Evolutionary conservation across 1,140 invertebrate genomes (phyloP), one percentile per base, ranked within the genome.

Genomic region (Magallana gigas): DNA sequence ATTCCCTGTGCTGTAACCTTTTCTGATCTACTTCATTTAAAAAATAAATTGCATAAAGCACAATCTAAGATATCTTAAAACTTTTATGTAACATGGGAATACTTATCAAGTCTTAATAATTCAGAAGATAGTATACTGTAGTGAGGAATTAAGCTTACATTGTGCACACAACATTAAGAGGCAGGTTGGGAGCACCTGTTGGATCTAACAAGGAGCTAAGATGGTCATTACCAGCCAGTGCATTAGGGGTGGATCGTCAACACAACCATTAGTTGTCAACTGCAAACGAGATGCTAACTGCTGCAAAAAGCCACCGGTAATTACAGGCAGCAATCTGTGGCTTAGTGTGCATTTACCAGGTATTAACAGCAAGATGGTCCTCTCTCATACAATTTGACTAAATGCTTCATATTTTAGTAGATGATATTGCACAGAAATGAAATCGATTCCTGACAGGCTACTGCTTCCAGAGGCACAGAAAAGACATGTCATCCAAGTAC

Each of bases 211-310:
- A 29, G 68, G 68, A 76, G 68, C 68, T 76, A n/a, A 76, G 36
- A 11, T 2, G 36, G 68, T 29, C 64, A 71, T 71, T 71, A 18
- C 29, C 64, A 71, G 64, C 9, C 23, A 12, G 18, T 71, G 29
- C 18, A 76, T 76, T 76, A 76, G 36, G 12, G 68, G 23, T 29
- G 36, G 8, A 29, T 23, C 68, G 36, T 76, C 68, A 76, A 76
- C 68, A 76, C 8, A 76, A 23, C 68, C 18, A 76, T 76, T 76
- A 76, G 68, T 12, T 29, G 36, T 76, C 23, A 11, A 29, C 68
- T 76, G 68, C 68, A 76, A 76, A 76, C 14, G 68, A 76, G 68
- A 76, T 76, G 68, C 68, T 76, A 76, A 76, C 18, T 76, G 68
- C 68, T 76, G 68, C 68, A 76, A 76, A 76, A 76, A 76, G 2